Base-by-base conservation (phyloP, 2,113 vertebrate species). In the Pyxicephalus adspersus region DNA sequence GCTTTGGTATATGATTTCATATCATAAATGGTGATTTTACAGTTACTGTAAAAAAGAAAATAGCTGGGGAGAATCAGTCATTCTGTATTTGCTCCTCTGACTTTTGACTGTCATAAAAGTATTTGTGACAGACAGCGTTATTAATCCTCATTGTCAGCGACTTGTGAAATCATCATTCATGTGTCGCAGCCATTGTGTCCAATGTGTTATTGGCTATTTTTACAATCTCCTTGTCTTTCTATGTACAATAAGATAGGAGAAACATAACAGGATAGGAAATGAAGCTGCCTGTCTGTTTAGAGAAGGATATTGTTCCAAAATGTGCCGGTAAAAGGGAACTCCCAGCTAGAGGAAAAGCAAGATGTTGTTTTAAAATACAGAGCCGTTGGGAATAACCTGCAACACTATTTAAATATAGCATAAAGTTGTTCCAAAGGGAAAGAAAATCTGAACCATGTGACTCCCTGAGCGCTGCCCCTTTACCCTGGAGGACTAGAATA, bases 251-350 rank as follows among this genome's bases (percentile, higher is more conserved):
- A 60, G 31, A 38, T 38, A 29, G 15, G 61, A 65, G 31, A 61
- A 68, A 73, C 28, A 45, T 26, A 70, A 71, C 54, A 60, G 55
- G 61, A 60, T 72, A 19, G 38, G 25, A 64, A 52, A 73, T 31
- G 20, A 73, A 64, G 64, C 11, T 63, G 29, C 34, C 68, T 25
- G n/a, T n/a, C 23, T n/a, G 26, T 80, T 73, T 73, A 54, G 45
- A 19, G 68, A 25, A 64, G 67, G 85, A 84, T 88, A 83, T 52
- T 84, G 81, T 85, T 83, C 23, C 83, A 72, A 81, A 81, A 66
- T 51, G 22, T 51, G 55, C 15, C 3, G 22, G 54, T 63, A 50
- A 51, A 29, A 28, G 25, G 55, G 19, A 54, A 58, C 18, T 61
- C 61, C 23, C 6, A 18, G 17, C 18, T 64, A 16, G 13, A 51